phyloP scores from a whole-genome alignment of 2,113 vertebrate genomes.

The Nipponia nippon region DNA sequence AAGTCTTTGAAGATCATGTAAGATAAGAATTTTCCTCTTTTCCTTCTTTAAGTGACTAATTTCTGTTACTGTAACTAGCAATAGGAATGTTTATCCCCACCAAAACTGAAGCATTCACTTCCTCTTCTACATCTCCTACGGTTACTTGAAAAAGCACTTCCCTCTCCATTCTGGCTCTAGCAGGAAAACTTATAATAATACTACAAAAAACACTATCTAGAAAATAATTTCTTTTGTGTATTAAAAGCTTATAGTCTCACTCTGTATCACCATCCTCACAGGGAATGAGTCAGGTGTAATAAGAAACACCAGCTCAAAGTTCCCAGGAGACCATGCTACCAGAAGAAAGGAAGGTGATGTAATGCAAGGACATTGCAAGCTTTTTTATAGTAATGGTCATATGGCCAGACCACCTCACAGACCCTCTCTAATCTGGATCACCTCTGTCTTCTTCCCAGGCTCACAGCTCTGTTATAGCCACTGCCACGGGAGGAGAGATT shows the following conservation, averaged over 20 bases:
- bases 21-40: background rate
- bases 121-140: background rate
- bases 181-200: background rate
- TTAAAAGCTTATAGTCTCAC: background rate
- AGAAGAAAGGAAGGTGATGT: background rate
- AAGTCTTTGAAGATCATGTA: background rate
- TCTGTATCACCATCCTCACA: background rate
- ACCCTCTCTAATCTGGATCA: background rate
- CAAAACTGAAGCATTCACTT: background rate
- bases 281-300: background rate
- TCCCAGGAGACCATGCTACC: background rate
- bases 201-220: background rate
- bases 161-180: background rate
- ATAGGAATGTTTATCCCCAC: background rate
- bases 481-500: background rate
- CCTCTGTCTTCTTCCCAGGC: background rate
- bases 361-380: background rate
- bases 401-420: background rate
- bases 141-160: background rate
- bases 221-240: background rate
- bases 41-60: background rate
- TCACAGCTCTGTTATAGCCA: background rate
- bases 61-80: conserved; percentile 3
- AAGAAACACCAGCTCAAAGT: background rate
- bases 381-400: background rate